Conservation (phyloP, 2,888 invertebrate genomes). For the Trissolcus brochymenae region DNA sequence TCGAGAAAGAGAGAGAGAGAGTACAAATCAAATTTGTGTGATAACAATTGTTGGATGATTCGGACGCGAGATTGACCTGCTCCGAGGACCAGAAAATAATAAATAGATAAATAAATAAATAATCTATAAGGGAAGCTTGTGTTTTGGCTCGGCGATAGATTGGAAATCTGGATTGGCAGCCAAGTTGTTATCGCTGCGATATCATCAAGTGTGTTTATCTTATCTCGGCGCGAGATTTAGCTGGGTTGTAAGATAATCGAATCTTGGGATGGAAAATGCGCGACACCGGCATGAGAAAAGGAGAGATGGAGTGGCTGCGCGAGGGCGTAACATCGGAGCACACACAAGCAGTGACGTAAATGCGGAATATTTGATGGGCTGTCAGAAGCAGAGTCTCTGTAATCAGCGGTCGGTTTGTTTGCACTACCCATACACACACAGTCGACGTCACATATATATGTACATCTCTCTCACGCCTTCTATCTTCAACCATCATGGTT, state of each 20-base stretch:
- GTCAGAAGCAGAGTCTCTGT: slow-evolving; percentile 75
- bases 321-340: slow-evolving; percentile 62
- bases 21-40: no score
- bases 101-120: no score
- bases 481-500: slow-evolving; percentile 28
- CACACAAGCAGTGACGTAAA: slow-evolving; percentile 73
- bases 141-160: no score
- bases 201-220: slow-evolving; percentile 4
- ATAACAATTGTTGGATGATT: no score
- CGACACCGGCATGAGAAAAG: slow-evolving; percentile 46
- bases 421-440: slow-evolving; percentile 67
- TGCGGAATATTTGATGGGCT: slow-evolving; percentile 75
- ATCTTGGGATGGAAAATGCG: slow-evolving; percentile 72
- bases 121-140: no score
- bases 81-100: not conserved
- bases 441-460: no score
- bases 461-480: slow-evolving; percentile 33
- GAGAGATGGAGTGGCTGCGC: slow-evolving; percentile 49
- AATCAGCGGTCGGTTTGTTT: slow-evolving; percentile 75
- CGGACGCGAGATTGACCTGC: no score
- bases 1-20: no score
- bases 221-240: slow-evolving; percentile 11
- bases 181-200: no score
- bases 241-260: slow-evolving; percentile 68
- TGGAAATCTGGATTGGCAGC: no score